Percentiles rank a stretch among this genome's conserved stretches.
phyloP scores from a whole-genome alignment of 2,113 vertebrate genomes.

The Menura novaehollandiae region DNA sequence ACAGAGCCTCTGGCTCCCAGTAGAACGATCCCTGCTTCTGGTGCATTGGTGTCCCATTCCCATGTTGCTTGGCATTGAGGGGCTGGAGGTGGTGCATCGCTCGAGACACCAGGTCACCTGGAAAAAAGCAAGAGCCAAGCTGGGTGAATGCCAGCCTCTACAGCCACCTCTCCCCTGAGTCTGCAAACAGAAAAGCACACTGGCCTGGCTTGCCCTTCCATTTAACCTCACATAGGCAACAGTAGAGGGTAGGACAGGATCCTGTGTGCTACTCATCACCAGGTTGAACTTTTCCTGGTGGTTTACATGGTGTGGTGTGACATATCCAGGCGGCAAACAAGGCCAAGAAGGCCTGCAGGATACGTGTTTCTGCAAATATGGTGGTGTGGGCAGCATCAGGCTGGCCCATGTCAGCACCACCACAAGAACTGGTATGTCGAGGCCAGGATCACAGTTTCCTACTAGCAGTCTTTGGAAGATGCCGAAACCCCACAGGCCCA shows the following conservation, averaged over 20 bases:
- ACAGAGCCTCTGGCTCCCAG: constrained; percentile 95
- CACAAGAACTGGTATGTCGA: accelerated
- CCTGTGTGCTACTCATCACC: background rate
- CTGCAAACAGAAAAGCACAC: background rate
- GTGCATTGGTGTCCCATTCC: constrained; percentile 88
- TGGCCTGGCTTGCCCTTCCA: background rate
- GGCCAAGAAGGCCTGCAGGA: background rate
- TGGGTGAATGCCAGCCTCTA: background rate
- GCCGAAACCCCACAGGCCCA: background rate
- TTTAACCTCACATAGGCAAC: background rate
- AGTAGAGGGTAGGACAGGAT: background rate
- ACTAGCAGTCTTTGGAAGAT: background rate
- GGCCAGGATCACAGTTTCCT: background rate
- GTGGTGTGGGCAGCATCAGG: background rate
- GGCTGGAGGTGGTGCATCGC: constrained; percentile 97
- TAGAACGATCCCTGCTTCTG: constrained; percentile 84
- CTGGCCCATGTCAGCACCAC: background rate
- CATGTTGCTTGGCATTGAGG: constrained; percentile 85
- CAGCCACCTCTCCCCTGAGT: background rate
- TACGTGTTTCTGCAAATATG: background rate
- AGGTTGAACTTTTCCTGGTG: background rate
- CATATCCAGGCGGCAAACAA: background rate
- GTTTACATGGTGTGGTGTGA: accelerated
- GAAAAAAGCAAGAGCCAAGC: constrained; percentile 38
- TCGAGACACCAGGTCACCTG: constrained; percentile 93